A percentile compares a stretch with the other conserved stretches of the same genome.
Evolutionary conservation across 1,140 invertebrate species (phyloP).

Genomic region (Tetramorium alpestre): DNA sequence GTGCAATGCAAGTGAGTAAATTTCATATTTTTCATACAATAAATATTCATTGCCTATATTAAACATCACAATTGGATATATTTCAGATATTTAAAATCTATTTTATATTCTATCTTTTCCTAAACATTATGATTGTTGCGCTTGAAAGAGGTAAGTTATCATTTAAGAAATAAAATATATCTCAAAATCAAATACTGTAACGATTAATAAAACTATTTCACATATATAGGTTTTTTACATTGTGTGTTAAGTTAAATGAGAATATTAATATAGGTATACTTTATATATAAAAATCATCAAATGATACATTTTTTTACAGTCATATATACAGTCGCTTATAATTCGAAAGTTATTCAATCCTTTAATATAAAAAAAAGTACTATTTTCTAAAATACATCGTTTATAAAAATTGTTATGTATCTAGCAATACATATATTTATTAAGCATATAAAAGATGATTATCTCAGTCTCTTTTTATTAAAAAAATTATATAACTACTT

Average conservation of each 20-base stretch:
- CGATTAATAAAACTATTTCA: background rate
- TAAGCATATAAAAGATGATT: background rate
- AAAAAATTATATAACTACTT: background rate
- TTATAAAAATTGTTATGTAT: background rate
- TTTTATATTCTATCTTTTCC: slow-evolving; percentile 48
- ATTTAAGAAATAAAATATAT: background rate
- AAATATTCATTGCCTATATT: background rate
- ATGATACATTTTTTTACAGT: too few relatives aligned
- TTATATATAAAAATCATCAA: too few relatives aligned
- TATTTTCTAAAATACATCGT: too few relatives aligned
- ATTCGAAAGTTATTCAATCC: too few relatives aligned
- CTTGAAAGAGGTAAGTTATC: slow-evolving; percentile 53
- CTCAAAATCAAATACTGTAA: background rate
- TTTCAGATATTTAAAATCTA: slow-evolving; percentile 52
- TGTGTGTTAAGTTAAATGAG: background rate
- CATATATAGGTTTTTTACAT: background rate
- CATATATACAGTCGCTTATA: too few relatives aligned
- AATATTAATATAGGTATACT: background rate
- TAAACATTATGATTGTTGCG: slow-evolving; percentile 18
- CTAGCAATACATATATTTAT: background rate
- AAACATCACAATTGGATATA: background rate
- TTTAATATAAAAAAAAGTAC: background rate
- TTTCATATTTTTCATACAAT: background rate
- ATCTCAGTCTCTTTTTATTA: background rate
- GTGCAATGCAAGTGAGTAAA: slow-evolving; percentile 17